Percentiles rank a stretch among this genome's conserved stretches.
Conservation (phyloP, 2,888 invertebrate species). For the Ditula angustiorana region DNA sequence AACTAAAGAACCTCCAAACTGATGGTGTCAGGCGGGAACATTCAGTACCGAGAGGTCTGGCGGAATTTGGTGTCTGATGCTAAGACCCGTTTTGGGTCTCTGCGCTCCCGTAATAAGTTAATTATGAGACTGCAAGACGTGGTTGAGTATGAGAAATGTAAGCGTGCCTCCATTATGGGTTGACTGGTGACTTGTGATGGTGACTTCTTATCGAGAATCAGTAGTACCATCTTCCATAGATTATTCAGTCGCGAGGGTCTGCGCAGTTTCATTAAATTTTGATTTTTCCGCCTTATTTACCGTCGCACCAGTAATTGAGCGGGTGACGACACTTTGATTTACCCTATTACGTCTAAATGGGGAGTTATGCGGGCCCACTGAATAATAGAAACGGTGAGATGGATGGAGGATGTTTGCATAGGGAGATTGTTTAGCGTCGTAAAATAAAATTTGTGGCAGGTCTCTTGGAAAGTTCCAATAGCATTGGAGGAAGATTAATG, state of each 20-base stretch:
- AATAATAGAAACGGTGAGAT: slow-evolving; percentile 20
- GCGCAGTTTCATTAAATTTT: slow-evolving; percentile 40
- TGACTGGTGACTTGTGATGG: no score
- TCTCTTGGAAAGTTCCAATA: neutral
- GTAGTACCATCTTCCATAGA: slow-evolving; percentile 9
- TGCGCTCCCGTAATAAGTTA: no score
- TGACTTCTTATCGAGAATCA: slow-evolving; percentile 4
- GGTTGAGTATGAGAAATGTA: no score
- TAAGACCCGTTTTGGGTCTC: no score
- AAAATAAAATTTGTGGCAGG: neutral
- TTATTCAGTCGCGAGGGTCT: slow-evolving; percentile 24
- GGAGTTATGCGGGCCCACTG: slow-evolving; percentile 29
- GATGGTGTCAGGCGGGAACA: no score
- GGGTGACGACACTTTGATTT: slow-evolving; percentile 38
- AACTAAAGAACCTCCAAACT: no score
- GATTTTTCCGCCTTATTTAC: slow-evolving; percentile 42
- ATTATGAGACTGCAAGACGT: no score
- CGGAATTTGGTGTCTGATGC: no score
- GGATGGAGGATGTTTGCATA: slow-evolving; percentile 4
- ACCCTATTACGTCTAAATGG: slow-evolving; percentile 35
- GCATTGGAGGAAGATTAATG: neutral
- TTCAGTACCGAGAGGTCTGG: no score
- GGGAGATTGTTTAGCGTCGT: neutral
- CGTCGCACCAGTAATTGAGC: slow-evolving; percentile 31
- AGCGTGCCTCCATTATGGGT: no score